These are phyloP conservation scores for Lucilia cuprina DNA, from an alignment of 1,140 invertebrate genomes.

Conservation along the genomic window DNA sequence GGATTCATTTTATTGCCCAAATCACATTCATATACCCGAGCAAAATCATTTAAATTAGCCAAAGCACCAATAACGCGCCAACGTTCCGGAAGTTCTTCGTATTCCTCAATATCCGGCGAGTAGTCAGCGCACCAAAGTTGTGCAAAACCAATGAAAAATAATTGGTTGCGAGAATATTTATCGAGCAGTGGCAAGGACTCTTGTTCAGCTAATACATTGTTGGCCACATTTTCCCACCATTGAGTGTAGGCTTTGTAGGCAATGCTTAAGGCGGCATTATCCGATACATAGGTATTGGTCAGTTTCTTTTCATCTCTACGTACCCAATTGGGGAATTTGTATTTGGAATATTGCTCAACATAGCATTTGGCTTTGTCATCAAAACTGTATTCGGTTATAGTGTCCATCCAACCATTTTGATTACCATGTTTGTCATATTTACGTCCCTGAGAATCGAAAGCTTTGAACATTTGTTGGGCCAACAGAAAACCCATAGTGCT, in stretches of 20 bases:
- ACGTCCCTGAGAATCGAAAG: constrained; percentile 92
- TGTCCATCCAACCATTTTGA: constrained; percentile 96
- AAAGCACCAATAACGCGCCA: constrained; percentile 80
- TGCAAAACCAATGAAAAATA: constrained; percentile 92
- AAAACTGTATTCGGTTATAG: constrained; percentile 86
- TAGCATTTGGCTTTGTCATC: constrained; percentile 88
- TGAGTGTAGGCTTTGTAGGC: constrained; percentile 83
- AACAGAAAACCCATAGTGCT: constrained; percentile 95
- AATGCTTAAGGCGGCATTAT: constrained; percentile 91
- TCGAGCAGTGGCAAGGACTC: constrained; percentile 79
- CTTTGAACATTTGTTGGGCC: constrained; percentile 93
- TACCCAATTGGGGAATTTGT: constrained; percentile 66
- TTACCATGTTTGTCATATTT: constrained; percentile 94
- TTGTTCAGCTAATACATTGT: constrained; percentile 63
- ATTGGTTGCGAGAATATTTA: constrained; percentile 76
- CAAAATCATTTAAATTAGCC: constrained; percentile 83
- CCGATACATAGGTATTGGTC: constrained; percentile 68
- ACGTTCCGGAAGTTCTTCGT: constrained; percentile 69
- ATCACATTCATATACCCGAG: constrained; percentile 74
- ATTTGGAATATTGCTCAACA: constrained; percentile 84
- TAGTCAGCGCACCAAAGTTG: constrained; percentile 67
- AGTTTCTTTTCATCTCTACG: neutral
- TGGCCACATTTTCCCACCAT: constrained; percentile 66
- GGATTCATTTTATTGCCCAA: constrained; percentile 70
- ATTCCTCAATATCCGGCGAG: constrained; percentile 46